Conservation (phyloP, 2,797 vertebrate species). For the Thalassophryne amazonica region DNA sequence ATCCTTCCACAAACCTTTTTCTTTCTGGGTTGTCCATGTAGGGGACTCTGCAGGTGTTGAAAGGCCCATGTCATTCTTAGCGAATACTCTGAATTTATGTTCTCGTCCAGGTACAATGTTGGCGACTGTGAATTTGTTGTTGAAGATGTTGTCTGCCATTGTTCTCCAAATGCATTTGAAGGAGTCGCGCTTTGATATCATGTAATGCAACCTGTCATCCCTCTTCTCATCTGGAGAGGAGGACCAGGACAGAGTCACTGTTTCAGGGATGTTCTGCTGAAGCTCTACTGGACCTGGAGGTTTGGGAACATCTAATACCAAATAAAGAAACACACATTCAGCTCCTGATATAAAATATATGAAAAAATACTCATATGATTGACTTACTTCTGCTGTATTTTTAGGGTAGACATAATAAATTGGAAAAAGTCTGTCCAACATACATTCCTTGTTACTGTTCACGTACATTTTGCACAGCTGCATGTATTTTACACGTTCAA, state of each 20-base stretch:
- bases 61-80: constrained; percentile 85
- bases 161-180: constrained; percentile 76
- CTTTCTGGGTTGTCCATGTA: constrained; percentile 74
- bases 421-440: too few relatives aligned
- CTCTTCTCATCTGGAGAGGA: constrained; percentile 85
- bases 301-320: constrained; percentile 80
- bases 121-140: constrained; percentile 85
- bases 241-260: constrained; percentile 86
- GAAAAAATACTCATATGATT: too few relatives aligned
- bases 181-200: constrained; percentile 81
- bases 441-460: not conserved
- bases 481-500: not conserved
- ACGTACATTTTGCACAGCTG: not conserved
- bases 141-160: constrained; percentile 83
- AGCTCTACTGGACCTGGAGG: constrained; percentile 82
- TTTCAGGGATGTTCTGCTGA: constrained; percentile 81
- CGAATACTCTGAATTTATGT: constrained; percentile 88
- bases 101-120: constrained; percentile 81
- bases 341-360: too few relatives aligned
- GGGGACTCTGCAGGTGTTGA: constrained; percentile 82
- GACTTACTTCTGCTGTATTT: too few relatives aligned
- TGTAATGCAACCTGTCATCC: constrained; percentile 81
- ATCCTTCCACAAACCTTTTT: constrained; percentile 82
- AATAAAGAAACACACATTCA: not conserved
- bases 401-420: too few relatives aligned